Base-by-base conservation (phyloP, 2,113 vertebrate species). In the Chrysemys picta region DNA sequence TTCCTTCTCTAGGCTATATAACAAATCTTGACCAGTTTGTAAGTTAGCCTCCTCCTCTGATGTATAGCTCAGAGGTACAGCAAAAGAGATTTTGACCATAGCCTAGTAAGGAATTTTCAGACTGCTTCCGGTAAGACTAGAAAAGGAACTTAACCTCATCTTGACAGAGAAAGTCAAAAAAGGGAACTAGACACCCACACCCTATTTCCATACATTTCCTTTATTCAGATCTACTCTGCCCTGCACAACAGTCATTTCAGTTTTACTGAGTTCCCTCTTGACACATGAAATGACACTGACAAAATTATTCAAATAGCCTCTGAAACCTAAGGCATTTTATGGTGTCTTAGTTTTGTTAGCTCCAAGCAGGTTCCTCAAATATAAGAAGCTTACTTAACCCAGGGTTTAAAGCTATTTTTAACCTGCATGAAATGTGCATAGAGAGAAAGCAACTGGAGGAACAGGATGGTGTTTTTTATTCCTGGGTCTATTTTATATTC, bases 381-480 rank as follows among this genome's bases (percentile, higher is more conserved):
- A 2, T 97, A 97, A 97, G 96, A 91, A 93, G 96, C 96, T 97
- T 96, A 96, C 90, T 95, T 96, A 94, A 94, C 88, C 35, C 59
- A 59, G 90, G 95, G 82, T 96, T 97, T 97, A 96, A 82, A 80
- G 93, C 95, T 97, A 96, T 97, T 96, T 96, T 93, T 97, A 93
- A 92, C 91, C 25, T 90, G 54, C 1, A 3, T 2, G 25, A 96
- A 94, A 89, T 88, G 69, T 96, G 54, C 27, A 3, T 5, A 45
- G 56, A 78, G 76, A 89, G 35, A 80, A 95, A 52, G 80, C 10
- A 42, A 65, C 31, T 65, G 31, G 59, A 65, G 59, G 29, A 16
- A 65, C 13, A 65, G 59, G 31, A 65, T 65, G 59, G 59, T 65
- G 31, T 35, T 65, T 65, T 65, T 65, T 31, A 65, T 65, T 9